Conservation (phyloP, 2,797 vertebrate species). For the Gymnocypris eckloni region DNA sequence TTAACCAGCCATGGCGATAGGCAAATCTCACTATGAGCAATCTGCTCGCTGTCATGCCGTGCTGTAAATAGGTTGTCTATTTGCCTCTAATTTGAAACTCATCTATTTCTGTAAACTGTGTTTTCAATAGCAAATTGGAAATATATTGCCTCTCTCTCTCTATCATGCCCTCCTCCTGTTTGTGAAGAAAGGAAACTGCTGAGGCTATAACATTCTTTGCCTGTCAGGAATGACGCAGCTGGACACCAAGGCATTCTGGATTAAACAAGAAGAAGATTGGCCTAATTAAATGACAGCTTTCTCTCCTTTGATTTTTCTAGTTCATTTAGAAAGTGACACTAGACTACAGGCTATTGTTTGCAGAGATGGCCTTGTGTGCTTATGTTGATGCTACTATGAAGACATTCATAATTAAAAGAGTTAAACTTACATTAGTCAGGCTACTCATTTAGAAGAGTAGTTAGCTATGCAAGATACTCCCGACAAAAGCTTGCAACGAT, state of each 20-base stretch:
- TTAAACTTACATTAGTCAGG: not conserved
- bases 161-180: constrained; percentile 48
- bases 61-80: constrained; percentile 68
- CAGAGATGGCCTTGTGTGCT: not conserved
- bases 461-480: not conserved
- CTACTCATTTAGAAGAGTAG: not conserved
- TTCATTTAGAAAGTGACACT: constrained; percentile 38
- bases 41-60: constrained; percentile 59
- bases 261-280: constrained; percentile 81
- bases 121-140: constrained; percentile 66
- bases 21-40: constrained; percentile 62
- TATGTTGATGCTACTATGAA: not conserved
- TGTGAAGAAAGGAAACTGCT: constrained; percentile 66
- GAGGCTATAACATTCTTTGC: constrained; percentile 75
- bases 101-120: constrained; percentile 73
- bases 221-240: constrained; percentile 81
- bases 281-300: constrained; percentile 81
- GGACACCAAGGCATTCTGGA: constrained; percentile 79
- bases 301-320: constrained; percentile 33
- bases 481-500: not conserved
- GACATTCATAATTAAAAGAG: not conserved
- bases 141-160: constrained; percentile 59
- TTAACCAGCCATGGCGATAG: constrained; percentile 59
- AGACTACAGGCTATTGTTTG: constrained; percentile 31
- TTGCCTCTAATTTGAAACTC: constrained; percentile 71